phyloP scores from a whole-genome alignment of 2,113 vertebrate species.

The Cyprinodon tularosa region DNA sequence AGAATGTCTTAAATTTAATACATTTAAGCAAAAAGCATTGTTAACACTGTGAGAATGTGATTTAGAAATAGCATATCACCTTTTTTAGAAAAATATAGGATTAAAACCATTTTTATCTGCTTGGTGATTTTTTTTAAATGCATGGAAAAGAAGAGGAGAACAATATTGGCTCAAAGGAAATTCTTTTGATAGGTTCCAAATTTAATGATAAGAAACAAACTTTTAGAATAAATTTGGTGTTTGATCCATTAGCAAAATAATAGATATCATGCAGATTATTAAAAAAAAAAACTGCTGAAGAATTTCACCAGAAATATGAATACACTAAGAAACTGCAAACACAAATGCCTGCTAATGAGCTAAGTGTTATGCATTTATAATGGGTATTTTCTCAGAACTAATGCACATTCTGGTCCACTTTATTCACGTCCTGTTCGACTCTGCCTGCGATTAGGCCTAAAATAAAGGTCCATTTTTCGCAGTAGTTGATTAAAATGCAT shows the following conservation, averaged over 20 bases:
- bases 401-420: slow-evolving; percentile 56
- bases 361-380: slow-evolving; percentile 57
- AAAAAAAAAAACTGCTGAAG: slow-evolving; percentile 16
- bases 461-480: slow-evolving; percentile 78
- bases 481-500: slow-evolving; percentile 83
- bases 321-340: slow-evolving; percentile 62
- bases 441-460: slow-evolving; percentile 79
- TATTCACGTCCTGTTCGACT: slow-evolving; percentile 69
- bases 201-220: slow-evolving; percentile 4
- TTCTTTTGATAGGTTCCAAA: background rate
- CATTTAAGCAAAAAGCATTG: too few species aligned
- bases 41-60: too few species aligned
- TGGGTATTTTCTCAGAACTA: slow-evolving; percentile 53
- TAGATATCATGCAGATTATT: too few species aligned
- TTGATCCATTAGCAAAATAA: slow-evolving; percentile 11
- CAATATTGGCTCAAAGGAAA: background rate
- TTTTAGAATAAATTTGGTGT: background rate
- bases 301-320: slow-evolving; percentile 33
- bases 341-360: slow-evolving; percentile 58
- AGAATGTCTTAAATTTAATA: too few species aligned
- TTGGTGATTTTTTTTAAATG: too few species aligned
- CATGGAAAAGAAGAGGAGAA: background rate
- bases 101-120: too few species aligned
- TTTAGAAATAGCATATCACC: too few species aligned
- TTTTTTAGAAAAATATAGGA: too few species aligned